Evolutionary conservation across 2,113 vertebrate genomes (phyloP), one percentile per base, ranked within the genome.

Genomic region (Lucifuga dentata): DNA sequence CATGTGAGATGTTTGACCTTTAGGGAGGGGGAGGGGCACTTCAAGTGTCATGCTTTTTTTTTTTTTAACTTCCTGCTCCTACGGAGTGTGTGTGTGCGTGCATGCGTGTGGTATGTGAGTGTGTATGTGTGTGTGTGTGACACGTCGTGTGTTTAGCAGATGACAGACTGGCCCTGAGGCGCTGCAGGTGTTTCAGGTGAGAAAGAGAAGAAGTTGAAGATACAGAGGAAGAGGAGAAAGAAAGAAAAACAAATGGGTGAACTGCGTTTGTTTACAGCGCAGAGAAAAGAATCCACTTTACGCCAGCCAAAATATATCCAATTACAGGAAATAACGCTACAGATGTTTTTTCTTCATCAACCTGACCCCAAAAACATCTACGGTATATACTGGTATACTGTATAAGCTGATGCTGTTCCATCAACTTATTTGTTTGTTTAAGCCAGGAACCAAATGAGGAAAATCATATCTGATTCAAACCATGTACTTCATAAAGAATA

Each of bases 141-240:
- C 44, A 71, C 45, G 48, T 6, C 3, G n/a, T 73, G 73, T 68
- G 78, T 76, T 68, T 68, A 49, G 39, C 73, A 78, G 80, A 76
- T 68, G 80, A 84, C 70, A 80, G 84, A 81, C 83, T 29, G 58
- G 52, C 86, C 91, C 89, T 10, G 73, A 80, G 89, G 90, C 89
- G 15, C 59, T 88, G 85, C 92, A 92, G 89, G 90, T 93, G 92
- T 89, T 64, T 62, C 44, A 68, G 65, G 46, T 17, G 70, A 69
- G 56, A 74, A 63, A 78, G 38, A 78, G 80, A 61, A 62, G 41
- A 70, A 56, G 46, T 11, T 35, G 15, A 20, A 55, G 46, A 46
- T 2, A 29, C 11, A 23, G 29, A 50, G 35, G 21, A 36, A 20
- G 5, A 52, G 45, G 40, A 56, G 38, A 61, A 19, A 65, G 67